phyloP scores from a whole-genome alignment of 2,888 invertebrate species.

The Rhingia rostrata region DNA sequence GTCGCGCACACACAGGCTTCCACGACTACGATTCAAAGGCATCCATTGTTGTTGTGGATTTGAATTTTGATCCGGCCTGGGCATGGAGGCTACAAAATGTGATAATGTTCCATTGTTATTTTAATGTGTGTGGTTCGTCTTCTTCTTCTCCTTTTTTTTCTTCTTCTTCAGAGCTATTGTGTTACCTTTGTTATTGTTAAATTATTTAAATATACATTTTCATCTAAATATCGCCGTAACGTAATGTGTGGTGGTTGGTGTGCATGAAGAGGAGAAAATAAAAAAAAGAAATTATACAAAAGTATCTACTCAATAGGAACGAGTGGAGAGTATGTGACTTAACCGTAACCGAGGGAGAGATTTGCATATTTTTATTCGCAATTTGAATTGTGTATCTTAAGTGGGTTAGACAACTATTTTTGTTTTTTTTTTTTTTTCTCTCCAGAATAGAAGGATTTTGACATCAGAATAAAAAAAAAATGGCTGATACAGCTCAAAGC shows the following conservation, averaged over 20 bases:
- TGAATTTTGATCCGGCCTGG: conserved; percentile 32
- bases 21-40: conserved; percentile 1
- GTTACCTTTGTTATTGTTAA: conserved; percentile 44
- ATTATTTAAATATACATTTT: conserved; percentile 44
- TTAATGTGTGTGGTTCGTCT: conserved; percentile 22
- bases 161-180: conserved; percentile 14
- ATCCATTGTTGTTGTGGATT: conserved; percentile 18
- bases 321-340: conserved; percentile 17
- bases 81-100: conserved; percentile 3
- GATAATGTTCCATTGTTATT: conserved; percentile 45
- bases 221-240: conserved; percentile 23
- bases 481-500: not conserved
- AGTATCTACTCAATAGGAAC: conserved; percentile 32
- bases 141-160: not conserved
- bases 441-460: not conserved
- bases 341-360: conserved; percentile 26
- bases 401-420: conserved; percentile 10
- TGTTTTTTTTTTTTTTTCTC: not conserved
- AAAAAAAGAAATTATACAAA: conserved; percentile 20
- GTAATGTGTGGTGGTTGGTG: conserved; percentile 4
- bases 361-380: conserved; percentile 46
- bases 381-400: conserved; percentile 16
- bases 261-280: conserved; percentile 23
- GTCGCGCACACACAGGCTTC: not conserved
- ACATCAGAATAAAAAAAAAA: not conserved